phyloP scores from a whole-genome alignment of 2,888 invertebrate genomes.

The Drosophila ochracea region DNA sequence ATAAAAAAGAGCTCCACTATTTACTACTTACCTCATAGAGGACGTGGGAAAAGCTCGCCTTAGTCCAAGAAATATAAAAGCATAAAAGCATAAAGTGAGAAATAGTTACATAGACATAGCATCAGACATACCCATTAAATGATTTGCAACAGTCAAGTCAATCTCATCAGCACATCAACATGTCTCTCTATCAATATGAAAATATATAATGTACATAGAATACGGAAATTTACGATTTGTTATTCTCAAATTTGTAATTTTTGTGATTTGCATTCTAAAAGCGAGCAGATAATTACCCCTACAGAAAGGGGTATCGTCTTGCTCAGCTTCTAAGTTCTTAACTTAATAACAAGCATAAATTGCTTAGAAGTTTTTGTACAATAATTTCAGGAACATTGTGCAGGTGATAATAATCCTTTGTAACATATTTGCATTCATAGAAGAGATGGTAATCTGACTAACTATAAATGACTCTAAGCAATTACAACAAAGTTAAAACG shows the following conservation, averaged over 20 bases:
- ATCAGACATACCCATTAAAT: background rate
- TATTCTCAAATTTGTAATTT: background rate
- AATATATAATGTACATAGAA: background rate
- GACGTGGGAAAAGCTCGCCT: background rate
- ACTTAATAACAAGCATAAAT: background rate
- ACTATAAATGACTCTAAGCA: background rate
- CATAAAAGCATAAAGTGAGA: too few relatives aligned
- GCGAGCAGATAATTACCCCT: background rate
- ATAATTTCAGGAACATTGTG: background rate
- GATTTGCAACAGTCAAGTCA: background rate
- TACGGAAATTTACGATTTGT: background rate
- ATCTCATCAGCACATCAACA: background rate
- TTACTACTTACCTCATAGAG: background rate
- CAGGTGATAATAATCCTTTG: background rate
- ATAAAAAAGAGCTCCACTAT: background rate
- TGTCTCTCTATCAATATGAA: background rate
- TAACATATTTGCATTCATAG: background rate
- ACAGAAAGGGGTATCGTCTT: background rate
- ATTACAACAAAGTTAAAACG: background rate
- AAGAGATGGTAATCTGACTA: background rate
- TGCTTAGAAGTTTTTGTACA: slow-evolving; percentile 4
- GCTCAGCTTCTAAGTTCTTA: background rate
- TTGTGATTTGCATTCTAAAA: background rate
- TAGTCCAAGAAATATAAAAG: background rate
- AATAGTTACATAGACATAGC: background rate